A percentile compares a stretch with the other conserved stretches of the same genome.
Conservation (phyloP, 2,113 vertebrate genomes). For the Lagopus muta region DNA sequence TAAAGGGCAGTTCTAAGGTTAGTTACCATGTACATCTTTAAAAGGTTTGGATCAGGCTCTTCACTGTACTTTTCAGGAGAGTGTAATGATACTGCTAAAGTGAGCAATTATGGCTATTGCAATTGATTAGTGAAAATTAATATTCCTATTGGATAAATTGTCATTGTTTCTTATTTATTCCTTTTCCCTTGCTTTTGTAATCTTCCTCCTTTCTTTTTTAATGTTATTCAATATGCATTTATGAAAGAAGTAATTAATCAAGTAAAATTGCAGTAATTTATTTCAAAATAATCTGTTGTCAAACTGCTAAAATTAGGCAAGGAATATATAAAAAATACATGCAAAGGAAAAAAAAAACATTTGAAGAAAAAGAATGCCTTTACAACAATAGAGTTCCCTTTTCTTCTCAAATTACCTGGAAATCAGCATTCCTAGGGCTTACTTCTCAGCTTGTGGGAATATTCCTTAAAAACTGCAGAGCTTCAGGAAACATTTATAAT, state of each 20-base stretch:
- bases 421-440: neutral
- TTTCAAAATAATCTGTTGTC: neutral
- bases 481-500: neutral
- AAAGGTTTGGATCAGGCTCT: neutral
- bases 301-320: neutral
- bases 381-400: neutral
- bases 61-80: neutral
- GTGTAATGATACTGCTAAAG: neutral
- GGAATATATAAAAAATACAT: accelerated
- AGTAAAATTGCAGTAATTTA: slow-evolving; percentile 3
- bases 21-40: neutral
- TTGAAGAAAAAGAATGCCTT: neutral
- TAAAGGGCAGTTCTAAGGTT: neutral
- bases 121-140: neutral
- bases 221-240: neutral
- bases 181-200: neutral
- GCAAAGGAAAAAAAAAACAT: neutral
- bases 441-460: neutral
- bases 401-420: neutral
- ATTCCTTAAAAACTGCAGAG: neutral
- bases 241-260: neutral
- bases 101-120: neutral
- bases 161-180: neutral
- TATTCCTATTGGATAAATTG: neutral
- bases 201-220: neutral